These are phyloP conservation scores for Carcinoscorpius rotundicauda DNA, from an alignment of 1,140 invertebrate genomes.

Conservation along the genomic window DNA sequence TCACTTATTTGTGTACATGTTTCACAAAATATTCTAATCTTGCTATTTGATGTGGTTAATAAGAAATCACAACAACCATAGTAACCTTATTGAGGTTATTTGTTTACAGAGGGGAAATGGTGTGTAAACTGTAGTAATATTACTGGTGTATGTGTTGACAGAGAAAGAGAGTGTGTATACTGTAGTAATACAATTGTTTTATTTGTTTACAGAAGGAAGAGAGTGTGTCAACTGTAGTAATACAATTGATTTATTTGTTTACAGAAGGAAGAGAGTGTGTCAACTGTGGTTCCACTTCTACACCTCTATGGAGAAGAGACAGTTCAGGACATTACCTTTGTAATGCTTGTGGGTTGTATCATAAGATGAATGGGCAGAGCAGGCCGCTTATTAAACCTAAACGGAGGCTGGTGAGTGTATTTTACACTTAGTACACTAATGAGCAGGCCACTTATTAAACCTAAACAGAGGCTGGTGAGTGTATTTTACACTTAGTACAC, in stretches of 20 bases:
- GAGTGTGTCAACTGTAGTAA: constrained; percentile 92
- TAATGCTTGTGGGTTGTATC: constrained; percentile 75
- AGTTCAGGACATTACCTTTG: constrained; percentile 79
- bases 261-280: constrained; percentile 81
- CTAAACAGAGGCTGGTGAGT: too few species aligned
- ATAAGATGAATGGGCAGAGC: constrained; percentile 69
- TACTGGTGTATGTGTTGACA: not conserved
- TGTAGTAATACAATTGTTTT: too few species aligned
- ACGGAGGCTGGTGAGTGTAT: too few species aligned
- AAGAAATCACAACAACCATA: too few species aligned
- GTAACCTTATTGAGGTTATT: too few species aligned
- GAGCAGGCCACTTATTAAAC: too few species aligned
- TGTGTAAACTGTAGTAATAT: constrained; percentile 82
- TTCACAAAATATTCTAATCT: too few species aligned
- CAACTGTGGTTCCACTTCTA: constrained; percentile 90
- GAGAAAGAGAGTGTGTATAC: constrained; percentile 25
- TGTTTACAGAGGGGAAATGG: constrained; percentile 58
- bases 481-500: too few species aligned
- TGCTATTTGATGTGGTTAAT: too few species aligned
- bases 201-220: constrained; percentile 48
- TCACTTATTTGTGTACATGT: too few species aligned
- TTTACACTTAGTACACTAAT: too few species aligned
- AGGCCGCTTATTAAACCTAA: constrained; percentile 45
- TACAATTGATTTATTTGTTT: too few species aligned
- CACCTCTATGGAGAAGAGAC: constrained; percentile 92